Base-by-base conservation (phyloP, 2,797 vertebrate genomes). In the Rhinophrynus dorsalis region DNA sequence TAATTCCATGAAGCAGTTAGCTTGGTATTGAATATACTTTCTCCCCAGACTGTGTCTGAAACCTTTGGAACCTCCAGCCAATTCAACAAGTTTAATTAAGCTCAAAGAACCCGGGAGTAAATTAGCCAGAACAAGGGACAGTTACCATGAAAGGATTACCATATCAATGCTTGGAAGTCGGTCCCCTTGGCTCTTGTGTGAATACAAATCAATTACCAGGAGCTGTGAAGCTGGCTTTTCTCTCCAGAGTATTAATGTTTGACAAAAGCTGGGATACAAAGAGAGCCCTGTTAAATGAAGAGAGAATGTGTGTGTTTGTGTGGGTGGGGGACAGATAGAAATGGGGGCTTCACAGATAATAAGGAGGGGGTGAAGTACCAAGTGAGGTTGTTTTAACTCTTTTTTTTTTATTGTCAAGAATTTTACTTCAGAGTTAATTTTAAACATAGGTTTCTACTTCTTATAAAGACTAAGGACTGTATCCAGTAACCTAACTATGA, bases 291-390 rank as follows among this genome's bases (percentile, higher is more conserved):
- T 77, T 35, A 50, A 66, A 70, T 79, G 68, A 66, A 76, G 77
- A 55, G 48, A 64, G 68, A 35, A 66, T 69, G 70, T 35, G 70
- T 79, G 74, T 81, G 80, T 77, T 76, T 77, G 76, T 76, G 75
- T 47, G 38, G 44, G 78, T 75, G 76, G 12, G 42, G 44, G 27
- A 48, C 30, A 62, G 27, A 69, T 45, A 26, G 55, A 73, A 73
- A 64, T 33, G 54, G 42, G 44, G 69, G 44, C 45, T 73, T 54
- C 21, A 44, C 40, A 23, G 11, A 15, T 48, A 44, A 63, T 58
- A 57, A 70, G 56, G 21, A 13, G 44, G 6, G 32, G 21, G 13
- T 30, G 32, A 48, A 47, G 37, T 67, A 52, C 18, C 59, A 54
- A 26, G 30, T 54, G 52, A 32, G 12, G n/a, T 24, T 56, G 26